These are phyloP conservation scores for Steromphala cineraria DNA, from an alignment of 2,888 invertebrate genomes.

Conservation along the genomic window DNA sequence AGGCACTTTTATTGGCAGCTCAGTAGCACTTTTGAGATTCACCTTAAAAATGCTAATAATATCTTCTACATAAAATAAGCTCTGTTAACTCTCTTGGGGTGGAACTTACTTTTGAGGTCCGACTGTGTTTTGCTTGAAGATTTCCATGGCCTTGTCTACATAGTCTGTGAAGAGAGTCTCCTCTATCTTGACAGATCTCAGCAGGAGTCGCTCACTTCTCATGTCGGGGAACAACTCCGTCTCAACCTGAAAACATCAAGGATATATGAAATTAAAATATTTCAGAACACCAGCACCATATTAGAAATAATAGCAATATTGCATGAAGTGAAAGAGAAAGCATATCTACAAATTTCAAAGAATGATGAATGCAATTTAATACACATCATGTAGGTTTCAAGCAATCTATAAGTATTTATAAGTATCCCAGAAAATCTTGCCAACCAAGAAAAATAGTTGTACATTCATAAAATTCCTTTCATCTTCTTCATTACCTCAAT, in stretches of 20 bases:
- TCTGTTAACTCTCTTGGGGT: not conserved
- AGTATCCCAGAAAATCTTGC: too few species aligned
- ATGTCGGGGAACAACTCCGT: constrained; percentile 75
- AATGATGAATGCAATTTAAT: not conserved
- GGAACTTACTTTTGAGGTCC: constrained; percentile 73
- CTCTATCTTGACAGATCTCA: constrained; percentile 73
- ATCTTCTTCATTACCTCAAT: too few species aligned
- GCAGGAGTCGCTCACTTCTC: constrained; percentile 67
- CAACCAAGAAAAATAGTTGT: too few species aligned
- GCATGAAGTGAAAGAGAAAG: not conserved
- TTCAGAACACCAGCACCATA: not conserved
- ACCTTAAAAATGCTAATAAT: not conserved
- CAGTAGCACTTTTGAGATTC: too few species aligned
- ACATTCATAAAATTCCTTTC: too few species aligned
- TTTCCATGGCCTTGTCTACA: constrained; percentile 73
- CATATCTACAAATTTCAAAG: not conserved
- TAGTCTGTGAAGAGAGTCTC: constrained; percentile 73
- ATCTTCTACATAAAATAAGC: too few species aligned
- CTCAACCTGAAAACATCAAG: constrained; percentile 67
- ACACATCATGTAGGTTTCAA: too few species aligned
- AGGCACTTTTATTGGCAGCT: too few species aligned
- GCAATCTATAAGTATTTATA: too few species aligned
- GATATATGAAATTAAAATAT: too few species aligned
- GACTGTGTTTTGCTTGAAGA: constrained; percentile 73
- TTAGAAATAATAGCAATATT: not conserved